Base-by-base conservation (phyloP, 2,797 vertebrate genomes). In the Sorex maritimensis region DNA sequence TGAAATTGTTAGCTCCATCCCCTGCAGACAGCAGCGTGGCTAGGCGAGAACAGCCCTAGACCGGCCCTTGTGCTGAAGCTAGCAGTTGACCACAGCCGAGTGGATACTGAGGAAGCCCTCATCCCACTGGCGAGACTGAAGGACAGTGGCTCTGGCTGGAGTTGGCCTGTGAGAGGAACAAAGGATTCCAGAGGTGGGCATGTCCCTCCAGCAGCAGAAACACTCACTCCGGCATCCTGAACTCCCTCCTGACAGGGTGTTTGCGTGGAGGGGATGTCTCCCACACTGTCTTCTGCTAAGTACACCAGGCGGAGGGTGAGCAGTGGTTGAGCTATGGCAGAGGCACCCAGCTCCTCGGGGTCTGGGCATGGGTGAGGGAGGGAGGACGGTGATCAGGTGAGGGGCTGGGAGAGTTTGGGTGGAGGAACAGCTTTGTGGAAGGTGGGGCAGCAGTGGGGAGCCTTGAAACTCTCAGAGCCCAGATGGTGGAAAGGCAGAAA, bases 1-100 rank as follows among this genome's bases (percentile, higher is more conserved):
- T 69, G 30, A 23, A 21, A 12, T 65, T 21, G 6, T 24, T 61
- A 71, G 9, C 15, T n/a, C 13, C 4, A 3, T 65, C 41, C 85
- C 38, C 55, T 61, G 26, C n/a, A 69, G 28, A 55, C 6, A 58
- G n/a, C 68, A 8, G 4, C 49, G 0, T 11, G 21, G 12, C 26
- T 46, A 1, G 2, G 17, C 41, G 19, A 10, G 0, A 1, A 0
- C 21, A 15, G 34, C 30, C 63, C 69, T 44, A 61, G 5, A 2
- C n/a, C 58, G 46, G 44, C 0, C 30, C 49, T 24, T 84, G 38
- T 14, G 21, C 13, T 44, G 6, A 3, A 24, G 55, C 2, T 23
- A 6, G 26, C 86, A 67, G 9, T 28, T 41, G 58, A 44, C 1
- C 41, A 5, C 26, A 55, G 49, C 4, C 24, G 55, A 46, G 23